phyloP scores from a whole-genome alignment of 64 coral and sea anemone species.

The Anthopleura sola region DNA sequence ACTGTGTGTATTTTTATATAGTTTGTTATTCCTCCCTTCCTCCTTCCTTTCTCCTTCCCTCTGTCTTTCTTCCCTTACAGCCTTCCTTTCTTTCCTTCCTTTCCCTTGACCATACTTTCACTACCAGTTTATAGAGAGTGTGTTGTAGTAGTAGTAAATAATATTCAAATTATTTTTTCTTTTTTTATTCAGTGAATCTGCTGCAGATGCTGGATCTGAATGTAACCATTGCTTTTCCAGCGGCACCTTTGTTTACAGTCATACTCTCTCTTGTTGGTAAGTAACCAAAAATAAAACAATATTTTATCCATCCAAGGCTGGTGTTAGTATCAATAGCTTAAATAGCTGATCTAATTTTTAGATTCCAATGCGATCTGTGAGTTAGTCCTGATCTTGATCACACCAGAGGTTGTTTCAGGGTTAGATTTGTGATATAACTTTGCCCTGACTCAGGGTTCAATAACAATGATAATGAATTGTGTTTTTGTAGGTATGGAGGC shows the following conservation, averaged over 20 bases:
- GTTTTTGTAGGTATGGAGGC: conserved; percentile 95
- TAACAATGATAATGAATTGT: background rate
- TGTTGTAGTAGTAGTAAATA: too few relatives aligned
- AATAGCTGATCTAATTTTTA: too few relatives aligned
- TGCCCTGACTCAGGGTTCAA: background rate
- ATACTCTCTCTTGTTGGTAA: conserved; percentile 98
- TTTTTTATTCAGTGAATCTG: conserved; percentile 69
- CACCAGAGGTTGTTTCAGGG: too few relatives aligned
- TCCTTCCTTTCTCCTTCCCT: background rate
- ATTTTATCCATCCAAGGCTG: too few relatives aligned
- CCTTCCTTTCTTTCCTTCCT: too few relatives aligned
- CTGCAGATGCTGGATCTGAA: conserved; percentile 98
- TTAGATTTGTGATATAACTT: too few relatives aligned
- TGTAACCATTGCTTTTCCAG: conserved; percentile 92
- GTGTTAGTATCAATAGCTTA: too few relatives aligned
- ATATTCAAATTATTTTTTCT: too few relatives aligned
- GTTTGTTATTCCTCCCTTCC: background rate
- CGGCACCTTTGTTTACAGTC: conserved; percentile 91
- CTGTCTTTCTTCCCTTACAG: too few relatives aligned
- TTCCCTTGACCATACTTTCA: too few relatives aligned
- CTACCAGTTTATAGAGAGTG: too few relatives aligned
- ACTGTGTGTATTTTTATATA: background rate
- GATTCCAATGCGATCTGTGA: background rate
- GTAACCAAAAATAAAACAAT: conserved; percentile 6
- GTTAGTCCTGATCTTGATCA: background rate